phyloP scores from a whole-genome alignment of 1,140 invertebrate genomes.

The Caenorhabditis remanei region DNA sequence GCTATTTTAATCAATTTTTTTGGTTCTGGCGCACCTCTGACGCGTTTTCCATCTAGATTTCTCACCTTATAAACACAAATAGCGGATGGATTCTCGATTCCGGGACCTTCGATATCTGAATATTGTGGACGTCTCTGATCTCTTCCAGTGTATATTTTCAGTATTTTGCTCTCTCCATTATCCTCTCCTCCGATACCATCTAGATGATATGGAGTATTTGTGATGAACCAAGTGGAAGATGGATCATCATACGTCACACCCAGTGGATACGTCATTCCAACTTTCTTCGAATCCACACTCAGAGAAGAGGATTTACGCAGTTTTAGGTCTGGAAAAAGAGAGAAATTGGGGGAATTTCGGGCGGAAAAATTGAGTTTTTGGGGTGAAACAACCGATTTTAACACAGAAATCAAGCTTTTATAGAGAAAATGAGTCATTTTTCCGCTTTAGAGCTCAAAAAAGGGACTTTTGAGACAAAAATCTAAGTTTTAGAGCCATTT shows the following conservation, averaged over 20 bases:
- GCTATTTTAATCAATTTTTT: too few relatives aligned
- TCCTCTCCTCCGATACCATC: neutral
- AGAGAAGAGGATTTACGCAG: neutral
- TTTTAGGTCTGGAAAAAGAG: neutral
- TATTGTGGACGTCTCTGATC: neutral
- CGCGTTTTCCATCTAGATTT: neutral
- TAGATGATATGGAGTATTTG: neutral
- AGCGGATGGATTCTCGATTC: constrained; percentile 13
- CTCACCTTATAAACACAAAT: constrained; percentile 25
- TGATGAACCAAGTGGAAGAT: neutral
- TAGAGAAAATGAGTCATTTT: too few relatives aligned
- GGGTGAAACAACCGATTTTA: too few relatives aligned
- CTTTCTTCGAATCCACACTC: neutral
- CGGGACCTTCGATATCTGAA: neutral
- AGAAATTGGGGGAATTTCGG: neutral
- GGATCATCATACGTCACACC: neutral
- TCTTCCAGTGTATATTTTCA: neutral
- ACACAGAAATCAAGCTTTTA: too few relatives aligned
- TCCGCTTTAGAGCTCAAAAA: neutral
- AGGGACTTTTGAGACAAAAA: too few relatives aligned
- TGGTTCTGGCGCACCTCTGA: too few relatives aligned
- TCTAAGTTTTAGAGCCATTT: too few relatives aligned
- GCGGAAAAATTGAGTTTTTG: too few relatives aligned
- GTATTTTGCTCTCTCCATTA: neutral
- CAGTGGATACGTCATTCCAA: neutral